Percentiles rank a stretch among this genome's conserved stretches.
These are phyloP conservation scores for Cladopsammia gracilis DNA, from an alignment of 64 coral and sea anemone genomes.

Conservation along the genomic window DNA sequence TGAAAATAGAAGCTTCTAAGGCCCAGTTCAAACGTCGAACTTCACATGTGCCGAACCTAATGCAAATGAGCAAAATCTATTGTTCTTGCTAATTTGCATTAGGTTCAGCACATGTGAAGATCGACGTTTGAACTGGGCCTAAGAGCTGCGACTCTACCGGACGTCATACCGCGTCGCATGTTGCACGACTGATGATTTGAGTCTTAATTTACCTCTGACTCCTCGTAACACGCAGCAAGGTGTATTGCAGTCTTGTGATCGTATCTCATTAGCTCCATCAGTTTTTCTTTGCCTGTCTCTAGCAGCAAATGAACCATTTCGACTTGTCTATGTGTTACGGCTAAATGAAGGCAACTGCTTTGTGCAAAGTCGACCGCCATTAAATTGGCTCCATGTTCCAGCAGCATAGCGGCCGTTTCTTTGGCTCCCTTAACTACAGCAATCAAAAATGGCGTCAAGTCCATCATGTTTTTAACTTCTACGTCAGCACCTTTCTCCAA, in stretches of 20 bases:
- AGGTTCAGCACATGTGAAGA: no score
- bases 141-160: no score
- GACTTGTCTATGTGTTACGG: background rate
- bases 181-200: no score
- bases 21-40: no score
- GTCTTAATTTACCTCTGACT: background rate
- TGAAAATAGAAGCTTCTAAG: no score
- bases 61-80: no score
- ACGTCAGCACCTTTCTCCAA: constrained; percentile 24
- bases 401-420: constrained; percentile 20
- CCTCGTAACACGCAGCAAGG: constrained; percentile 1
- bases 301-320: constrained; percentile 6
- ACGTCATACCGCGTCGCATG: no score
- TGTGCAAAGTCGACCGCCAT: background rate
- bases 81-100: no score
- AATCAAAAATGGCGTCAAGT: constrained; percentile 25
- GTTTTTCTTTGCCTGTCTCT: background rate
- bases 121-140: no score
- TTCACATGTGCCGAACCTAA: no score
- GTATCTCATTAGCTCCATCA: background rate
- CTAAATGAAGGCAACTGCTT: constrained; percentile 36
- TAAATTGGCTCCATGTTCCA: constrained; percentile 21
- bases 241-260: constrained; percentile 23
- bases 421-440: constrained; percentile 5
- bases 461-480: constrained; percentile 41